Conservation (phyloP, 2,113 vertebrate genomes). For the Paradisaea rubra region DNA sequence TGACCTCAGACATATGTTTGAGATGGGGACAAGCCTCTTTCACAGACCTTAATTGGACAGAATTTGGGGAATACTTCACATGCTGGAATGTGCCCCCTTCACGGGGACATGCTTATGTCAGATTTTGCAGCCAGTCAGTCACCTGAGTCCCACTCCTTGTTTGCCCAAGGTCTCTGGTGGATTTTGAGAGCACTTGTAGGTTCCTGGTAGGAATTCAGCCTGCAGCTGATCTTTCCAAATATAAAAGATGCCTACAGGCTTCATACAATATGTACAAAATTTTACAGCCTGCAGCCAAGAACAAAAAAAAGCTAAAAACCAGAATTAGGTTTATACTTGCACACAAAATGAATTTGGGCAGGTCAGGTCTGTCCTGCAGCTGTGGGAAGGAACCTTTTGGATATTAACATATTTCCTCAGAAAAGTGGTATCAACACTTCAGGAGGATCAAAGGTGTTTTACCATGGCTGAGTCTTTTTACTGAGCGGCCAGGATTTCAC, state of each 20-base stretch:
- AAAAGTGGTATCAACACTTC: neutral
- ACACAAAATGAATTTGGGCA: neutral
- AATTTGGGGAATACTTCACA: neutral
- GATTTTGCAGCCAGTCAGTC: neutral
- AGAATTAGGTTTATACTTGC: neutral
- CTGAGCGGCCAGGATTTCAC: neutral
- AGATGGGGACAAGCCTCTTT: neutral
- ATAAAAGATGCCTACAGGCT: neutral
- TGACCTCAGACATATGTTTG: neutral
- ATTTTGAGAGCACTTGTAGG: neutral
- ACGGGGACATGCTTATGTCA: neutral
- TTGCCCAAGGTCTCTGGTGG: neutral
- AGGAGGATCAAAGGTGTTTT: neutral
- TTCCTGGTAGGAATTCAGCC: neutral
- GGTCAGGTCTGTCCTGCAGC: neutral
- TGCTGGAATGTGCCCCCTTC: neutral
- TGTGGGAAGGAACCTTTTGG: neutral
- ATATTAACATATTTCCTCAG: neutral
- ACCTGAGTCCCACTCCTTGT: neutral
- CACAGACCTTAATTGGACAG: neutral
- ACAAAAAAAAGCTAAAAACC: neutral
- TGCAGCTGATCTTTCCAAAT: neutral
- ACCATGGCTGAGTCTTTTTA: conserved; percentile 32
- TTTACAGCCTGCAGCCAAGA: neutral
- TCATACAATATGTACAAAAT: neutral